Conservation (phyloP, 2,888 invertebrate genomes). For the Spicauda simplicius region DNA sequence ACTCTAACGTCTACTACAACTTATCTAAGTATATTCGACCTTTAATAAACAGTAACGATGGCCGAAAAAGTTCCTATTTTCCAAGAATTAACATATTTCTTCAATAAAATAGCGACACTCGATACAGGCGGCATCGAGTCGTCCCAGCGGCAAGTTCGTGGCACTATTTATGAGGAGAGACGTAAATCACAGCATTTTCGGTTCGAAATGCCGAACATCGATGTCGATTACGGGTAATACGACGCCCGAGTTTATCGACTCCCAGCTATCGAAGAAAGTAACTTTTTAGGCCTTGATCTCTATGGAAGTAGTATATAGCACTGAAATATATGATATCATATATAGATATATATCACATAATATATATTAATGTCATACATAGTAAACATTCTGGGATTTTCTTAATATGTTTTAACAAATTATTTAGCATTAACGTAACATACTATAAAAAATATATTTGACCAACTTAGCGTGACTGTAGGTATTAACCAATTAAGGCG, state of each 20-base stretch:
- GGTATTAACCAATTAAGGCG: too few species aligned
- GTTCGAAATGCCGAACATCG: neutral
- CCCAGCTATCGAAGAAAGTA: neutral
- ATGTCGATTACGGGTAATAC: neutral
- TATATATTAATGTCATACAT: too few species aligned
- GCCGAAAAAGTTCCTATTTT: slow-evolving; percentile 1
- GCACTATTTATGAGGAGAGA: slow-evolving; percentile 2
- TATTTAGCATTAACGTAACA: too few species aligned
- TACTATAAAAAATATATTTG: too few species aligned
- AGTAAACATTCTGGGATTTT: too few species aligned
- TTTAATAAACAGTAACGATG: neutral
- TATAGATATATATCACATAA: too few species aligned
- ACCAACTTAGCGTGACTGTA: too few species aligned
- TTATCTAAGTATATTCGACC: slow-evolving; percentile 6
- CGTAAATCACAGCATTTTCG: slow-evolving; percentile 19
- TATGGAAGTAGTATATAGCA: neutral
- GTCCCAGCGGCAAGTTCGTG: slow-evolving; percentile 20
- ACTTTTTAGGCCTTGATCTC: neutral
- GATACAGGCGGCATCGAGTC: slow-evolving; percentile 11
- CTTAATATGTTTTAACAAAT: too few species aligned
- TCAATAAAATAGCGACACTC: slow-evolving; percentile 31
- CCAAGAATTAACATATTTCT: slow-evolving; percentile 28
- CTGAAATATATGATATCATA: too few species aligned
- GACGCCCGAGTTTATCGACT: too few species aligned
- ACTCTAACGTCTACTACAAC: neutral